Evolutionary conservation across 2,888 invertebrate genomes (phyloP).

Genomic region (Bursaphelenchus okinawaensis): DNA sequence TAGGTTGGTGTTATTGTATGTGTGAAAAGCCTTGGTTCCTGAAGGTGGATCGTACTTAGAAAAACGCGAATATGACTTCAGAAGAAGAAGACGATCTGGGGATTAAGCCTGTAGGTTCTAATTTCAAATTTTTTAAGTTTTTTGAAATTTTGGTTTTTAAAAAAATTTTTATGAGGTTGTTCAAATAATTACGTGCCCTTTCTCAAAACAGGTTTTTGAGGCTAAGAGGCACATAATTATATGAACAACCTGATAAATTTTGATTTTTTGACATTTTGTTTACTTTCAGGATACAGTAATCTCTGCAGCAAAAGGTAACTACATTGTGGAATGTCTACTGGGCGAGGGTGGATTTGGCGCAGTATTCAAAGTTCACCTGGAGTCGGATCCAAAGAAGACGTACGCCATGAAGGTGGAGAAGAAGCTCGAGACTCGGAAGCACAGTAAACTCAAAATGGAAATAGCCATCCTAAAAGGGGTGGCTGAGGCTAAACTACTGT

Average conservation of each 20-base stretch:
- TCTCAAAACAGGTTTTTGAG: too few relatives aligned
- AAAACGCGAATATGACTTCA: constrained; percentile 1
- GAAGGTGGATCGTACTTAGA: too few relatives aligned
- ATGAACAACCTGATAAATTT: too few relatives aligned
- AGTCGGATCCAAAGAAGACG: constrained; percentile 24
- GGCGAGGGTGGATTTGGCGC: constrained; percentile 42
- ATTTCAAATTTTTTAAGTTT: too few relatives aligned
- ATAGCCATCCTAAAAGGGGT: constrained; percentile 19
- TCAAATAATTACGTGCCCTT: too few relatives aligned
- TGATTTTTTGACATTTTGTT: not conserved
- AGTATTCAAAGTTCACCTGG: constrained; percentile 32
- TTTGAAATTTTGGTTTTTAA: too few relatives aligned
- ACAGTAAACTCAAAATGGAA: constrained; percentile 49
- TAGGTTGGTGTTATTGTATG: too few relatives aligned
- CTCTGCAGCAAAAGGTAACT: constrained; percentile 1
- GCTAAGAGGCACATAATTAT: too few relatives aligned
- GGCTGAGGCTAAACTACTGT: not conserved
- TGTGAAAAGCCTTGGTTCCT: too few relatives aligned
- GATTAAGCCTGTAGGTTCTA: constrained; percentile 8
- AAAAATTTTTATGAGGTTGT: too few relatives aligned
- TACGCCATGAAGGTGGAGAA: constrained; percentile 50
- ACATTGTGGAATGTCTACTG: not conserved
- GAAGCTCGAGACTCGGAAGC: constrained; percentile 36
- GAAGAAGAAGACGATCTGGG: constrained; percentile 17
- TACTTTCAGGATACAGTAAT: constrained; percentile 10